Base-by-base conservation (phyloP, 2,888 invertebrate species). In the Drosophila mimetica region DNA sequence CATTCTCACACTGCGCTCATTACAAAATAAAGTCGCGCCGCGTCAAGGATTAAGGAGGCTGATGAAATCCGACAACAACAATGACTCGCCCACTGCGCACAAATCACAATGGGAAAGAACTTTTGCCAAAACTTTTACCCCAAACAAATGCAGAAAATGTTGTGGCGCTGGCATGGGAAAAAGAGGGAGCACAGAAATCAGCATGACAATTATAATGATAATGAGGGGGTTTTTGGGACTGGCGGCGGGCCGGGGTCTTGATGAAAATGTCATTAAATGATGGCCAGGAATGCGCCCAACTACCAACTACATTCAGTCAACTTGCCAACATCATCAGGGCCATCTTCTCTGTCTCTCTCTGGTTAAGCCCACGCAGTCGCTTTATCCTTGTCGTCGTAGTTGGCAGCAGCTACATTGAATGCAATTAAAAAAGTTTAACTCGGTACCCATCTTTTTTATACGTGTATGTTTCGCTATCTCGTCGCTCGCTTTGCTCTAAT, bases 151-250 rank as follows among this genome's bases (percentile, higher is more conserved):
- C 63, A 51, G 52, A 67, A 65, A 73, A 74, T 79, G 77, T 73
- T 79, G 64, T 52, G 77, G 69, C 77, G 73, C 81, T 71, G 78
- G 69, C 73, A 67, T 47, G 37, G 7, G 65, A 69, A 53, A 65
- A 53, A 57, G 39, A 53, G 64, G 46, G 41, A 32, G 69, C 47
- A 58, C 61, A 67, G 67, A 84, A 82, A 84, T 84, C 82, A 83
- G 82, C 82, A 84, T 84, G 84, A 83, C 82, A 83, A 84, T 83
- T 83, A 82, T 83, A 84, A 83, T 83, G 84, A 84, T 83, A 83
- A 83, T 83, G 82, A 84, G 84, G 32, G n/a, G 22, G 30, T n/a
- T 52, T 28, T 25, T 8, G 39, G n/a, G 28, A 9, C 13, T 16
- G 16, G 50, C 16, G 37, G 18, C 16, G 37, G 18, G 39, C 5